Evolutionary conservation across 2,888 invertebrate species (phyloP).

Genomic region (Noctua pronuba): DNA sequence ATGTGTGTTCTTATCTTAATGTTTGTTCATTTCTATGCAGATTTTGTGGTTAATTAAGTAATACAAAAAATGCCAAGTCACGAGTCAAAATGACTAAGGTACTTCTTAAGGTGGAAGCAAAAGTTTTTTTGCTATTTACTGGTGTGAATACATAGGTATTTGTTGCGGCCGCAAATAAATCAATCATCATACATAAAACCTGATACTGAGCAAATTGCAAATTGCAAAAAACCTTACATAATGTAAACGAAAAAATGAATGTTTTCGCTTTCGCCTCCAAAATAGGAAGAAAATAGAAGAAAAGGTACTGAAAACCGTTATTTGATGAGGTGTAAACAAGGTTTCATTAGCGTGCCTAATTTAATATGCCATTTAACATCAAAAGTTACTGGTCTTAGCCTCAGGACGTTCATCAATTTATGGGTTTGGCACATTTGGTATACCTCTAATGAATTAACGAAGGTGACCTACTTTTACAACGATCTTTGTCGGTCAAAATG

Average conservation of each 20-base stretch:
- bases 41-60: constrained; percentile 11
- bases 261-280: not conserved
- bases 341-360: not conserved
- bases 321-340: not conserved
- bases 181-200: not conserved
- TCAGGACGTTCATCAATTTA: not conserved
- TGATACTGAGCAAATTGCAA: not conserved
- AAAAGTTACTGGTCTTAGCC: not conserved
- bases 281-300: not conserved
- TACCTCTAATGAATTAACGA: not conserved
- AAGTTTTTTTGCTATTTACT: not conserved
- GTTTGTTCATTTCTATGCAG: constrained; percentile 29
- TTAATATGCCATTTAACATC: not conserved
- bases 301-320: not conserved
- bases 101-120: not conserved
- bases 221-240: not conserved
- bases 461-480: not conserved
- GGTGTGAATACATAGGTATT: not conserved
- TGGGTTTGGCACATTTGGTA: not conserved
- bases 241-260: not conserved
- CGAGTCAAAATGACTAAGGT: not conserved
- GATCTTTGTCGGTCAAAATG: not conserved
- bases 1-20: constrained; percentile 26
- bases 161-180: not conserved
- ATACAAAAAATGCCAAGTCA: not conserved